phyloP scores from a whole-genome alignment of 2,113 vertebrate species.

The Coryphaenoides rupestris region DNA sequence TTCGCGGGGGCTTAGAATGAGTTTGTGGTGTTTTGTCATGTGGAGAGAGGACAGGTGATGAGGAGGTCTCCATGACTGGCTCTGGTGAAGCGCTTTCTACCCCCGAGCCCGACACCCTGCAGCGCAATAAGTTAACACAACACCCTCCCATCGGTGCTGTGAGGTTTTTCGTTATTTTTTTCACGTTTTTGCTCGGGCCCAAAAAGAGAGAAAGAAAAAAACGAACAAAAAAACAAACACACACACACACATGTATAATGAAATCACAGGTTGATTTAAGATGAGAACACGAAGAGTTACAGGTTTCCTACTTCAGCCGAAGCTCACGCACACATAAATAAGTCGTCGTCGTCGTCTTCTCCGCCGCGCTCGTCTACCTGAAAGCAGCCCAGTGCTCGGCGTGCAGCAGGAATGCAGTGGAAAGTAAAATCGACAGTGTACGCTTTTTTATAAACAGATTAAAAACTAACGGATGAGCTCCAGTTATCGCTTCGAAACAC shows the following conservation, averaged over 20 bases:
- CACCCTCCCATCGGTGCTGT: conserved; percentile 23
- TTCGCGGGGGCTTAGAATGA: neutral
- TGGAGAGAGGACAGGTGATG: neutral
- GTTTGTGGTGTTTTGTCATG: neutral
- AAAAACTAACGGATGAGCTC: conserved; percentile 43
- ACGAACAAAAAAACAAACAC: no score
- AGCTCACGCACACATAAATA: neutral
- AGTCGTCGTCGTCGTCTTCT: conserved; percentile 40
- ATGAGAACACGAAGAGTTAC: no score
- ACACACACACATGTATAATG: no score
- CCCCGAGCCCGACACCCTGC: conserved; percentile 25
- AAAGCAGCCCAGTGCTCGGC: conserved; percentile 20
- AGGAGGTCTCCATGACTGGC: neutral
- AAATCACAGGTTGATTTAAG: conserved; percentile 11
- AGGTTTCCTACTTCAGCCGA: no score
- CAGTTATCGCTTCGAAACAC: conserved; percentile 37
- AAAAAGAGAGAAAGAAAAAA: no score
- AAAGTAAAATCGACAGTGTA: conserved; percentile 28
- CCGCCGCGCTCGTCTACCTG: conserved; percentile 22
- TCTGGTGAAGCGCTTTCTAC: conserved; percentile 44
- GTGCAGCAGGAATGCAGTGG: conserved; percentile 47
- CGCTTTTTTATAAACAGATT: conserved; percentile 47
- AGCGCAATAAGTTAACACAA: conserved; percentile 23
- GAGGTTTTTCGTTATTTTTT: neutral
- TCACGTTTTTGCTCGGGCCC: no score